phyloP scores from a whole-genome alignment of 1,140 invertebrate genomes.

The Danaus plexippus region DNA sequence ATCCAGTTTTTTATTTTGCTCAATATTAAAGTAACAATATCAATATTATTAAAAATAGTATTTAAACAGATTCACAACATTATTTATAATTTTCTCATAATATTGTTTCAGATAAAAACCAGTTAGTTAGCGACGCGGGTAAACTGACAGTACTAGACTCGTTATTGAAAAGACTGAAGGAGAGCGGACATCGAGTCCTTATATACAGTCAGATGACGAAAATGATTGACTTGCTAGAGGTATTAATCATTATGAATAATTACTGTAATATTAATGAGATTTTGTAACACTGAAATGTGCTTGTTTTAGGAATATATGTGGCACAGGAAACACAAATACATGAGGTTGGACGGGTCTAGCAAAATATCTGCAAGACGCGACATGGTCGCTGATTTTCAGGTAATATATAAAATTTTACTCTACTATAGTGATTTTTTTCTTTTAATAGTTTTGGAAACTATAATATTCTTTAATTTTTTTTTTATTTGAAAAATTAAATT shows the following conservation, averaged over 20 bases:
- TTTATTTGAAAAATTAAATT: no score
- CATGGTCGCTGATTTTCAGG: conserved; percentile 91
- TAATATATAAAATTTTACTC: conserved; percentile 9
- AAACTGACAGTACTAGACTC: conserved; percentile 93
- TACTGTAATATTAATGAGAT: no score
- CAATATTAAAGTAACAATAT: no score
- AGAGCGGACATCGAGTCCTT: conserved; percentile 91
- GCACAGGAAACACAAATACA: conserved; percentile 92
- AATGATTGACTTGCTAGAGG: conserved; percentile 96
- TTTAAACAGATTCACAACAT: no score
- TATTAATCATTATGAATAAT: conserved; percentile 42
- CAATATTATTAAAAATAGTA: no score
- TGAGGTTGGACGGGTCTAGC: conserved; percentile 92
- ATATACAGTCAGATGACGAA: conserved; percentile 98
- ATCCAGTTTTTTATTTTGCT: no score
- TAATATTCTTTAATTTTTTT: no score
- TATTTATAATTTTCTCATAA: neutral
- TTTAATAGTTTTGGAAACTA: no score
- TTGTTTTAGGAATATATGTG: conserved; percentile 89
- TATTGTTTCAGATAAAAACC: conserved; percentile 85
- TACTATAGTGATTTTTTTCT: no score
- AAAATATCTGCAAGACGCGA: conserved; percentile 93
- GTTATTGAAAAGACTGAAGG: conserved; percentile 85
- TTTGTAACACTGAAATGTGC: no score
- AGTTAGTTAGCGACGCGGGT: conserved; percentile 91